Evolutionary conservation across 2,888 invertebrate genomes (phyloP).

Genomic region (Acleris sparsana): DNA sequence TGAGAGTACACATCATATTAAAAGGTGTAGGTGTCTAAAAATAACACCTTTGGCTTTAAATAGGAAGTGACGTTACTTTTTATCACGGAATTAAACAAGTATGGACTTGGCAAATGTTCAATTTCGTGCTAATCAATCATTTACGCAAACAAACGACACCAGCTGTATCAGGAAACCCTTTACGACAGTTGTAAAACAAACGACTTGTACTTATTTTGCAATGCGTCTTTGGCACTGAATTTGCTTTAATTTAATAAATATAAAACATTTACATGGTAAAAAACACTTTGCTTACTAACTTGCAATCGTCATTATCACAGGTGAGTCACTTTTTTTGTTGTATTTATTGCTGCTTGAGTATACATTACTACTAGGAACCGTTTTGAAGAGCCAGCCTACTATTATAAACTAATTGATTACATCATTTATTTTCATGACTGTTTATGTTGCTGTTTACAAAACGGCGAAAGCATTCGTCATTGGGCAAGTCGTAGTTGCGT

Average conservation of each 20-base stretch:
- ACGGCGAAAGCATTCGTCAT: slow-evolving; percentile 52
- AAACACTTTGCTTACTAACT: slow-evolving; percentile 55
- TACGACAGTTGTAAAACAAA: slow-evolving; percentile 40
- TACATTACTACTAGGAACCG: slow-evolving; percentile 51
- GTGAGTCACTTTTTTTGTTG: slow-evolving; percentile 75
- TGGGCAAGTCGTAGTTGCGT: slow-evolving; percentile 2
- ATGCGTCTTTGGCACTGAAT: slow-evolving; percentile 81
- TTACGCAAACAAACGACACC: slow-evolving; percentile 11
- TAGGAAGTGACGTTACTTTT: slow-evolving; percentile 66
- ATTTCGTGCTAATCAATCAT: slow-evolving; percentile 26
- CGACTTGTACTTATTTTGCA: slow-evolving; percentile 59
- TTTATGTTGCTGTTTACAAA: slow-evolving; percentile 50
- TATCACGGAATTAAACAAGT: slow-evolving; percentile 46
- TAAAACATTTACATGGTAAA: slow-evolving; percentile 55
- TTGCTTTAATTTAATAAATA: slow-evolving; percentile 73
- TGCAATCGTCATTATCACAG: slow-evolving; percentile 78
- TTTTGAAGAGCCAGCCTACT: slow-evolving; percentile 55
- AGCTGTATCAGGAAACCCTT: not conserved
- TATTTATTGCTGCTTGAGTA: slow-evolving; percentile 65
- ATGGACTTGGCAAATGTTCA: slow-evolving; percentile 17
- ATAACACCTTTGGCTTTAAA: not conserved
- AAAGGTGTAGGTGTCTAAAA: not conserved
- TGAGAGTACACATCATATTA: too few species aligned
- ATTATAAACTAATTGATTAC: slow-evolving; percentile 39
- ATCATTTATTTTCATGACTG: slow-evolving; percentile 38